Evolutionary conservation across 2,888 invertebrate species (phyloP), one percentile per base, ranked within the genome.

Genomic region (Ochropleura leucogaster): DNA sequence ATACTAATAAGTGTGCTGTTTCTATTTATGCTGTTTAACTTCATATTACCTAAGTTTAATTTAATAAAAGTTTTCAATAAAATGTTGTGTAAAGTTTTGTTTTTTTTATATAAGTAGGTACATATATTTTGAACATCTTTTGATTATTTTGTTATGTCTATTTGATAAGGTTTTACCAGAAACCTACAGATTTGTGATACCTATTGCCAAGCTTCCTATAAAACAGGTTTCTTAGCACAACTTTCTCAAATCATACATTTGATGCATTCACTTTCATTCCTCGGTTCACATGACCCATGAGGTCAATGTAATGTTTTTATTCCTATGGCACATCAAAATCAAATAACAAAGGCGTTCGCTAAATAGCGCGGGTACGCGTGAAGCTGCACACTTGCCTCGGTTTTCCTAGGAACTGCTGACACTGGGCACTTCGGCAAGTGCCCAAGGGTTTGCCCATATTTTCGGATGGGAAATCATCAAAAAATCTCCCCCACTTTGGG

Each of bases 61-160:
- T 69, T 55, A 84, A 55, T 51, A 55, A 7, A 46, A 4, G 7
- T 59, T 68, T 73, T 12, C 53, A 83, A 73, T 85, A 85, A 85
- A 83, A 47, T 60, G 51, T 71, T 68, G 71, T 44, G 10, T 59
- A 66, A 30, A 74, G 3, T n/a, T 49, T 4, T 0, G 55, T 6
- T 51, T 81, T 81, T 81, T 44, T 49, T 14, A 4, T 9, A 46
- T n/a, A n/a, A n/a, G n/a, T n/a, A n/a, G n/a, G n/a, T n/a, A n/a
- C n/a, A 46, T 9, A 7, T 16, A 63, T 68, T 74, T 57, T 47
- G 8, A 16, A 51, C 4, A 47, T 40, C 4, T 30, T 60, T 18
- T 3, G 6, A n/a, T 16, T 6, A 9, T 20, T 44, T 14, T 3
- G 16, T 8, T 14, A 30, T 30, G 30, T 3, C 30, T 30, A 40